phyloP scores from a whole-genome alignment of 2,113 vertebrate genomes.

The Mystacornis crossleyi region DNA sequence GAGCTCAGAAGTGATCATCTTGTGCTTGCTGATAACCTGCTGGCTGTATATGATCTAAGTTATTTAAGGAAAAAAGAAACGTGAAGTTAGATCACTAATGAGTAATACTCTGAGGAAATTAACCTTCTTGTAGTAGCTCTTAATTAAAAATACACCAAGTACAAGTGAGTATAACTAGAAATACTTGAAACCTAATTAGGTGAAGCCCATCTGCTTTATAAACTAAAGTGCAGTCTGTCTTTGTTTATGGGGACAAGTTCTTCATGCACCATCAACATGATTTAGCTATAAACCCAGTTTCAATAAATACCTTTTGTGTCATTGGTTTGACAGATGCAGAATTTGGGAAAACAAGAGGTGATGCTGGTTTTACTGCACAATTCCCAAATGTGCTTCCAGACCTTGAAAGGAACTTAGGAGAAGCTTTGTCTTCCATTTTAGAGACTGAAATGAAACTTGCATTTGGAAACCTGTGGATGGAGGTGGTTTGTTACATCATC shows the following conservation, averaged over 20 bases:
- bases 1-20: not conserved
- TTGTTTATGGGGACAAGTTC: not conserved
- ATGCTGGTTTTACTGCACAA: not conserved
- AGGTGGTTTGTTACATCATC: slow-evolving; percentile 75
- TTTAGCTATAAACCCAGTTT: not conserved
- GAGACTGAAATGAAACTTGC: slow-evolving; percentile 90
- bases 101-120: not conserved
- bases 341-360: not conserved
- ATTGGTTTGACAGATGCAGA: slow-evolving; percentile 51
- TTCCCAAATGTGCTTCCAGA: slow-evolving; percentile 71
- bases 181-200: not conserved
- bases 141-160: not conserved
- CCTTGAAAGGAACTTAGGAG: slow-evolving; percentile 82
- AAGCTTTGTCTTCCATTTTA: slow-evolving; percentile 85
- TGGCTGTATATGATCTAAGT: not conserved
- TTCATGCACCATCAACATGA: not conserved
- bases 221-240: not conserved
- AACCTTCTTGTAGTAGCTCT: not conserved
- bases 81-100: not conserved
- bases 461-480: slow-evolving; percentile 85
- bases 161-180: not conserved
- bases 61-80: not conserved
- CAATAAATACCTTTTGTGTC: not conserved
- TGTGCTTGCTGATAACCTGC: not conserved
- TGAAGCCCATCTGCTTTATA: not conserved